phyloP scores from a whole-genome alignment of 2,797 vertebrate species.

The Cichlasoma orientale region DNA sequence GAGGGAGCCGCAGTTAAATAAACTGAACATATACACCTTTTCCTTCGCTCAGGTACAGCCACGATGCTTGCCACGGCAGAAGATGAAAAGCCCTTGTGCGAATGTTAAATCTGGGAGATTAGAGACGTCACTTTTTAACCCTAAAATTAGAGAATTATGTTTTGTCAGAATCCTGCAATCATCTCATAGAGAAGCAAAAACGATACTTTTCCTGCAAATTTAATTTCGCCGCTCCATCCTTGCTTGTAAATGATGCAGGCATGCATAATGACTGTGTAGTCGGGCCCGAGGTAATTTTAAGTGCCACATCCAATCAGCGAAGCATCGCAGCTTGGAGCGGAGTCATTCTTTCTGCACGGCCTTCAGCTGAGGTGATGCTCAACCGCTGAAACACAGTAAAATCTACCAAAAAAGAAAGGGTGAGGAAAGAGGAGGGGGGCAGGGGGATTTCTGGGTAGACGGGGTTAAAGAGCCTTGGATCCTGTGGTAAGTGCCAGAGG shows the following conservation, averaged over 20 bases:
- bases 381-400: conserved; percentile 46
- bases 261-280: conserved; percentile 65
- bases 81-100: conserved; percentile 49
- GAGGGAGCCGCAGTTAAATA: background rate
- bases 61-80: background rate
- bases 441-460: conserved; percentile 9
- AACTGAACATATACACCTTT: background rate
- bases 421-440: conserved; percentile 54
- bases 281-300: conserved; percentile 65
- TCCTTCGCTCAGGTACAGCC: background rate
- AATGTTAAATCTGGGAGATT: conserved; percentile 7
- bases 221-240: conserved; percentile 57
- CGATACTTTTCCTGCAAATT: conserved; percentile 67
- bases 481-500: conserved; percentile 76
- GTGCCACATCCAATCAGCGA: conserved; percentile 78
- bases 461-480: conserved; percentile 60
- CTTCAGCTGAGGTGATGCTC: conserved; percentile 63
- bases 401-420: conserved; percentile 56
- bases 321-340: conserved; percentile 59
- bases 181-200: conserved; percentile 66
- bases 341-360: conserved; percentile 45
- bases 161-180: conserved; percentile 71
- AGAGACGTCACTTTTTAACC: conserved; percentile 43
- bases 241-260: conserved; percentile 74
- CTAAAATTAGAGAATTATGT: conserved; percentile 55